A percentile compares a stretch with the other conserved stretches of the same genome.
Evolutionary conservation across 2,888 invertebrate species (phyloP).

Genomic region (Heliconius aoede): DNA sequence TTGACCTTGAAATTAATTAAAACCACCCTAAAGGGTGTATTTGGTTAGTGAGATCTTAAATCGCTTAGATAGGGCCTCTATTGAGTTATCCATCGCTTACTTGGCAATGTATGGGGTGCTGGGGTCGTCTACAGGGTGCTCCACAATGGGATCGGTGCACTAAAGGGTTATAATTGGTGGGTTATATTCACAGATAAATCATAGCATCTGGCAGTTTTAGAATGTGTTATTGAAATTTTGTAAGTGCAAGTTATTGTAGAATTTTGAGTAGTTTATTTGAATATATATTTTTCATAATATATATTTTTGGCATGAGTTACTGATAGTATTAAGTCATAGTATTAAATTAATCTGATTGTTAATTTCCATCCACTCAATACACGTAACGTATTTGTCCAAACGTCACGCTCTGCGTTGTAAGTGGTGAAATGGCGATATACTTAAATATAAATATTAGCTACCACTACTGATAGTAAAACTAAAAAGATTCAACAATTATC

Average conservation of each 20-base stretch:
- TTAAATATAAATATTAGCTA: too few species aligned
- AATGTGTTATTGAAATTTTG: not conserved
- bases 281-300: too few species aligned
- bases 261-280: not conserved
- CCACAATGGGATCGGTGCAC: slow-evolving; percentile 60
- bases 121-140: slow-evolving; percentile 50
- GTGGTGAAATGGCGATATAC: too few species aligned
- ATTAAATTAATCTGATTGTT: not conserved
- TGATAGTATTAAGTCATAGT: too few species aligned
- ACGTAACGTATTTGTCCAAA: too few species aligned
- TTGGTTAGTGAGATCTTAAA: slow-evolving; percentile 78
- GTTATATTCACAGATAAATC: slow-evolving; percentile 52
- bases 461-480: too few species aligned
- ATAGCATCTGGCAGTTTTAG: slow-evolving; percentile 9
- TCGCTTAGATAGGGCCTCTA: slow-evolving; percentile 69
- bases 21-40: slow-evolving; percentile 65
- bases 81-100: slow-evolving; percentile 78
- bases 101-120: slow-evolving; percentile 73
- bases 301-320: not conserved
- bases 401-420: too few species aligned
- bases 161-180: slow-evolving; percentile 63
- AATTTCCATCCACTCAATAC: not conserved
- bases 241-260: slow-evolving; percentile 4
- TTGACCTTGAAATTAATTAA: slow-evolving; percentile 70
- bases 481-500: too few species aligned